Evolutionary conservation across 2,113 vertebrate genomes (phyloP).

Genomic region (Gambusia holbrooki): DNA sequence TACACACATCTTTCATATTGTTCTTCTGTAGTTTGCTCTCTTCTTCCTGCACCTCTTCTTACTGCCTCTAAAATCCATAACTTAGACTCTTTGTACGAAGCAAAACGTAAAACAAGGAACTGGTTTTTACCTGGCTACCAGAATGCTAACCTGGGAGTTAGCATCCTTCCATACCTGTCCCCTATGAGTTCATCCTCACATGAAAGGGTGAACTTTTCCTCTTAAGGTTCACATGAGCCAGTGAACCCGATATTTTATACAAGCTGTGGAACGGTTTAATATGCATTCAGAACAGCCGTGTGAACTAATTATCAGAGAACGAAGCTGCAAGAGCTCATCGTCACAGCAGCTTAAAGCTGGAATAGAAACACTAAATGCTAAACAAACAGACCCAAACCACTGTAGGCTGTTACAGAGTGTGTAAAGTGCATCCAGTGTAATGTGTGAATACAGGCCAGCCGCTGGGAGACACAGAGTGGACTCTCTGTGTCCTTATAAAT

Average conservation of each 20-base stretch:
- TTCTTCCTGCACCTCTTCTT: too few species aligned
- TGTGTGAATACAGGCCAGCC: neutral
- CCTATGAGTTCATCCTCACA: too few species aligned
- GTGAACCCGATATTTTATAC: neutral
- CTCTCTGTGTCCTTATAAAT: constrained; percentile 66
- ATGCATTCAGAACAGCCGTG: neutral
- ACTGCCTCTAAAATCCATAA: too few species aligned
- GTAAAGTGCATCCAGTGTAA: neutral
- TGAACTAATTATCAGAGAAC: neutral
- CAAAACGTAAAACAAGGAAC: too few species aligned
- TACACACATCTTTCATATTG: too few species aligned
- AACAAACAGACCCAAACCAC: neutral
- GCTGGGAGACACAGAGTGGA: constrained; percentile 35
- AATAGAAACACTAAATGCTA: neutral
- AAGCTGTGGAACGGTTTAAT: neutral
- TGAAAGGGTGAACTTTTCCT: neutral
- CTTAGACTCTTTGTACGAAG: too few species aligned
- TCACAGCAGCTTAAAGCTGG: neutral
- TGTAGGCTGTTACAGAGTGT: neutral
- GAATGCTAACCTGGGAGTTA: too few species aligned
- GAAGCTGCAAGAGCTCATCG: neutral
- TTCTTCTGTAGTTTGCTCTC: too few species aligned
- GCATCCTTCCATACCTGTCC: too few species aligned
- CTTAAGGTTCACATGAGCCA: neutral
- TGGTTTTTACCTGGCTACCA: too few species aligned